Base-by-base conservation (phyloP, 1,140 invertebrate genomes). In the Vollenhovia emeryi region DNA sequence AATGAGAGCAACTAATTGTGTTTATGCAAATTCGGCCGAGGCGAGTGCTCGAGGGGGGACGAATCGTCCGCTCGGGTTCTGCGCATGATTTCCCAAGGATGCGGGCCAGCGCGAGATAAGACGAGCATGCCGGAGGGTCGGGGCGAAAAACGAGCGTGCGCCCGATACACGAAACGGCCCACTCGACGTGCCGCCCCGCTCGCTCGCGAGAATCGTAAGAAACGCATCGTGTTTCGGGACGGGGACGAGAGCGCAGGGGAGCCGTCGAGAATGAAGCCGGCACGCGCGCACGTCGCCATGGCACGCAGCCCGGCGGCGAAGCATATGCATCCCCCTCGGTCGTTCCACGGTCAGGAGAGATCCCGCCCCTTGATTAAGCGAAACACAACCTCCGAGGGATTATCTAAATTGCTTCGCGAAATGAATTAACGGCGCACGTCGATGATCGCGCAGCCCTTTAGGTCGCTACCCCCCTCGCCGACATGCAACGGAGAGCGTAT, bases 1-100 rank as follows among this genome's bases (percentile, higher is more conserved):
- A 94, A 94, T 92, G 91, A 91, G 85, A 92, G 90, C 91, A 92
- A 92, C 93, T 94, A 94, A 94, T 94, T 94, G 94, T 94, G 90
- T 94, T 94, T 93, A 94, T 94, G 94, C 92, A 93, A 94, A 94
- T 94, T 82, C 78, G 62, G 40, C 57, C 40, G 21, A 57, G 59
- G 71, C 66, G 78, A 85, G 75, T 43, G 36, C 60, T 36, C 15
- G n/a, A n/a, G n/a, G 84, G 76, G 86, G 87, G 27, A 30, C 48
- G 60, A 73, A 55, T 80, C 62, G 50, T 18, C 48, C 13, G 68
- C 43, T 36, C 71, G 84, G 30, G 36, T 33, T 45, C 68, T 71
- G 86, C 84, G 86, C 89, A 90, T 92, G 93, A 92, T 94, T 94
- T 92, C 87, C 92, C 92, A 92, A 93, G 93, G 92, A 94, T 93